phyloP scores from a whole-genome alignment of 2,113 vertebrate species.

The Probosciger aterrimus region DNA sequence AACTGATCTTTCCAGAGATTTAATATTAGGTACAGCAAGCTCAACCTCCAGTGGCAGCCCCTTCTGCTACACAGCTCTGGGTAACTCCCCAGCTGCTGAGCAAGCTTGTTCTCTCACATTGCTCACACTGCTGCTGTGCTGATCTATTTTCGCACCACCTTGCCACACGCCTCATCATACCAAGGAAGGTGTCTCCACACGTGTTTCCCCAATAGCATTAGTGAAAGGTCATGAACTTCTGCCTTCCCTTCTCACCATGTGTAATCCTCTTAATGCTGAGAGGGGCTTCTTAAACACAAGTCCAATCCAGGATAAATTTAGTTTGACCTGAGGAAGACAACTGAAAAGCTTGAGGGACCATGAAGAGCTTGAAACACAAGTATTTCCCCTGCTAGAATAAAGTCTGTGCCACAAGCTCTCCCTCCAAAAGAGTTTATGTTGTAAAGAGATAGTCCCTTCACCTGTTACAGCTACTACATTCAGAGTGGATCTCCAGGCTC shows the following conservation, averaged over 20 bases:
- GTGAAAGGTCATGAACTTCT: background rate
- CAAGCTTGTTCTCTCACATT: background rate
- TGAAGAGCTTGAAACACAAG: background rate
- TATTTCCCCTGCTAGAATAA: background rate
- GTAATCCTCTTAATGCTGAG: slow-evolving; percentile 51
- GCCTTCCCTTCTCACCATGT: background rate
- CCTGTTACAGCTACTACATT: background rate
- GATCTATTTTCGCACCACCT: background rate
- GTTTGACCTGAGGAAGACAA: slow-evolving; percentile 28
- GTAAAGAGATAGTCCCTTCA: background rate
- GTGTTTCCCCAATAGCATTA: slow-evolving; percentile 21
- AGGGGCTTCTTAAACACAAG: background rate
- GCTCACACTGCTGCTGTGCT: background rate
- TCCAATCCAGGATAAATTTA: slow-evolving; percentile 36
- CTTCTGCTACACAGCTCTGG: background rate
- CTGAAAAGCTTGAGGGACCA: background rate
- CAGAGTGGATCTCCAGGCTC: background rate
- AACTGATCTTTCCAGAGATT: background rate
- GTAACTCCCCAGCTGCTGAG: background rate
- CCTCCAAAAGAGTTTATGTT: background rate
- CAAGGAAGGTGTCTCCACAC: background rate
- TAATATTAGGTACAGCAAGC: background rate
- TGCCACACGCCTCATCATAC: background rate
- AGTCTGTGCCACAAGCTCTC: background rate
- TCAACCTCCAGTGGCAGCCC: background rate